Percentiles rank a stretch among this genome's conserved stretches.
Evolutionary conservation across 2,113 vertebrate genomes (phyloP).

Genomic region (Tenebrosternarchus preto): DNA sequence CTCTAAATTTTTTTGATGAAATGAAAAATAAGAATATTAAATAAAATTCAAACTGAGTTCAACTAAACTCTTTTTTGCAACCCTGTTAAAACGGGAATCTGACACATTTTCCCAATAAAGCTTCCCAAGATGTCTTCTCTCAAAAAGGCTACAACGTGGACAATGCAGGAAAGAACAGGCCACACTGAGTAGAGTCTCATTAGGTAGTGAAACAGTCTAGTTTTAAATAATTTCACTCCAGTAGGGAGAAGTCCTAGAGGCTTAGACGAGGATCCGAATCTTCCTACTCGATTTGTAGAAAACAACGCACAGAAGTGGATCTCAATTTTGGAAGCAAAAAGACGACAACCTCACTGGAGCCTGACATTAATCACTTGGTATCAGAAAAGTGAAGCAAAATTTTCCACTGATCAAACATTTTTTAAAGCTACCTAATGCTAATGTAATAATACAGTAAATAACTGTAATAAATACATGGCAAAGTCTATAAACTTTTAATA

Average conservation of each 20-base stretch:
- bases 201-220: constrained; percentile 1
- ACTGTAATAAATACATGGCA: too few species aligned
- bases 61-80: too few species aligned
- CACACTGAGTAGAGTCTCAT: neutral
- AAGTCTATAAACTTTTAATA: too few species aligned
- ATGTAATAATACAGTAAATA: neutral
- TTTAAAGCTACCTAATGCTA: neutral
- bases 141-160: too few species aligned
- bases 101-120: neutral
- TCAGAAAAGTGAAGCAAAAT: neutral
- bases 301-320: neutral
- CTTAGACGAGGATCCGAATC: neutral
- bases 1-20: too few species aligned
- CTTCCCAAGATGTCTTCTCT: too few species aligned
- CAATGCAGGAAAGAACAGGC: neutral
- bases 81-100: neutral
- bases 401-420: neutral
- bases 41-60: neutral
- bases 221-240: neutral
- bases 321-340: constrained; percentile 9
- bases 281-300: neutral
- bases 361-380: constrained; percentile 2
- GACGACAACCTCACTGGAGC: neutral
- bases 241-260: neutral
- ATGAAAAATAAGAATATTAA: neutral